Conservation (phyloP, 2,888 invertebrate genomes). For the Tortrix viridana region DNA sequence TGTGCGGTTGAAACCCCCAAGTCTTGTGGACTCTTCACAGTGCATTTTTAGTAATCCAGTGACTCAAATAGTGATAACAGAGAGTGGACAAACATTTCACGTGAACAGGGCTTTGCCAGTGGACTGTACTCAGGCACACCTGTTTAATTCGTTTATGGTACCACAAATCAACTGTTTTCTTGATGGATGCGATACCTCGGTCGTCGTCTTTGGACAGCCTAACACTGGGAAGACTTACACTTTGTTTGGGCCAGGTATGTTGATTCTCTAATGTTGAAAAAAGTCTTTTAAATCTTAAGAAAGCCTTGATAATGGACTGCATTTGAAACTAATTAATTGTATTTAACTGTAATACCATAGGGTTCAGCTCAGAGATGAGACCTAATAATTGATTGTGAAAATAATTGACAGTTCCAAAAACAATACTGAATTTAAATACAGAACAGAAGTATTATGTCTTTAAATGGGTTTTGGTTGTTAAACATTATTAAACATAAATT, state of each 20-base stretch:
- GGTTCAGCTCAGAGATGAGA: no score
- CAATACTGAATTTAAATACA: no score
- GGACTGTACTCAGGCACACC: conserved; percentile 85
- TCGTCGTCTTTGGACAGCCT: conserved; percentile 87
- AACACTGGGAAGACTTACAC: conserved; percentile 90
- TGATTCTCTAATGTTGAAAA: no score
- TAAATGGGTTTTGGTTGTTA: no score
- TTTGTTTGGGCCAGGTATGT: conserved; percentile 86
- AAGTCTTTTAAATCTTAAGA: no score
- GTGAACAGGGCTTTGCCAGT: conserved; percentile 81
- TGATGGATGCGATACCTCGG: conserved; percentile 90
- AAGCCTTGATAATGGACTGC: no score
- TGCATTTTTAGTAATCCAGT: conserved; percentile 85
- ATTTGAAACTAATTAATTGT: no score
- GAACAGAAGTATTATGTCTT: no score
- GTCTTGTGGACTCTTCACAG: conserved; percentile 80
- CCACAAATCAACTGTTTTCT: conserved; percentile 87
- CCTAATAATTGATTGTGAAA: no score
- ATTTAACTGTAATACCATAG: no score
- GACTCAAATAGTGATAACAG: conserved; percentile 84
- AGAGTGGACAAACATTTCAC: conserved; percentile 84
- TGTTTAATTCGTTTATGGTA: conserved; percentile 86
- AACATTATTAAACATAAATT: no score
- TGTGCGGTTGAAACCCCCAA: conserved; percentile 86
- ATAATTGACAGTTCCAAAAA: no score